Percentiles rank a stretch among this genome's conserved stretches.
Evolutionary conservation across 2,888 invertebrate genomes (phyloP).

Genomic region (Siphlonurus alternatus): DNA sequence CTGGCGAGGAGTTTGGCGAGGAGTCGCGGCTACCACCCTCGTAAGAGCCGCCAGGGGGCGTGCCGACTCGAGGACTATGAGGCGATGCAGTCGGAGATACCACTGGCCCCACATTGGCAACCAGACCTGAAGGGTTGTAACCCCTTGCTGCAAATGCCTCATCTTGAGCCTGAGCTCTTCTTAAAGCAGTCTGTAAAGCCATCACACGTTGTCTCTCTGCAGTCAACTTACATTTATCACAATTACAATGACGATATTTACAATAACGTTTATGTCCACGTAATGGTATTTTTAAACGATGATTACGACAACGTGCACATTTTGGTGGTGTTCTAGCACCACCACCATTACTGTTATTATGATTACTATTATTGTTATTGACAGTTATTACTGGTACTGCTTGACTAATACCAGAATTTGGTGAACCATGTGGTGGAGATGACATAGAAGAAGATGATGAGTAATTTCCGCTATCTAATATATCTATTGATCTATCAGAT

Average conservation of each 20-base stretch:
- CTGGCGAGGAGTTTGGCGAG: not conserved
- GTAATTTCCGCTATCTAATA: not conserved
- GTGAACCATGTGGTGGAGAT: not conserved
- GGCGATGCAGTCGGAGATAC: not conserved
- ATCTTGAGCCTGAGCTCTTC: slow-evolving; percentile 73
- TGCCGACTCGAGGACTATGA: not conserved
- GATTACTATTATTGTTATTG: not conserved
- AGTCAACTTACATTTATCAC: slow-evolving; percentile 73
- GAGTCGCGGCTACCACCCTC: not conserved
- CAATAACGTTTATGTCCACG: slow-evolving; percentile 90
- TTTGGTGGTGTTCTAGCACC: slow-evolving; percentile 64
- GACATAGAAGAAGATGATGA: not conserved
- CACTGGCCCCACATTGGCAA: not conserved
- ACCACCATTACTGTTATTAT: not conserved
- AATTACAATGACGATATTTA: slow-evolving; percentile 64
- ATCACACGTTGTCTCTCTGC: slow-evolving; percentile 77
- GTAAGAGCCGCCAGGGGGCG: not conserved
- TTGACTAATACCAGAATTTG: not conserved
- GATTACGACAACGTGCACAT: slow-evolving; percentile 85
- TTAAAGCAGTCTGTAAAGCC: slow-evolving; percentile 71
- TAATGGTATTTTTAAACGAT: slow-evolving; percentile 69
- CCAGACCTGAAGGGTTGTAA: not conserved
- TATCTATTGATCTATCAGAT: not conserved
- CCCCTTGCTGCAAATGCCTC: slow-evolving; percentile 26
- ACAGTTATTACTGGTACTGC: not conserved